phyloP scores from a whole-genome alignment of 2,888 invertebrate genomes.

The Herminia tarsipennalis region DNA sequence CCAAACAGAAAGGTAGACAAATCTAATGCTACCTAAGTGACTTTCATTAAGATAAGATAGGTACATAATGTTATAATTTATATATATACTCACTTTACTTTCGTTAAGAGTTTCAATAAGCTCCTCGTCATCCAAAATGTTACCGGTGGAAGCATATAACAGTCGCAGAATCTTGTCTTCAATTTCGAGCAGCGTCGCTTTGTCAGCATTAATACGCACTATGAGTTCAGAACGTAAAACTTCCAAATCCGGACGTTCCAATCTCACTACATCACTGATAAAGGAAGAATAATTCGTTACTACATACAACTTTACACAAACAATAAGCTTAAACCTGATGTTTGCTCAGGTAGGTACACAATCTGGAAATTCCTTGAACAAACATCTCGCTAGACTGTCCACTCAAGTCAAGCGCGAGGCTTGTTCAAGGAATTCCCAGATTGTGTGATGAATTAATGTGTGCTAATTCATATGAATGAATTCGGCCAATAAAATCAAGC shows the following conservation, averaged over 20 bases:
- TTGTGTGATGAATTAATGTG: too few species aligned
- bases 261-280: conserved; percentile 91
- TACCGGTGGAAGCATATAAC: conserved; percentile 93
- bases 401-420: too few species aligned
- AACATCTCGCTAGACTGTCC: too few species aligned
- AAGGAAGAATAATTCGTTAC: too few species aligned
- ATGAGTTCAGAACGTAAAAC: conserved; percentile 92
- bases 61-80: not conserved
- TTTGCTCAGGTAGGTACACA: too few species aligned
- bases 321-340: not conserved
- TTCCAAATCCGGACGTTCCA: conserved; percentile 96
- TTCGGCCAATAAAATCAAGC: too few species aligned
- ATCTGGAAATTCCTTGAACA: too few species aligned
- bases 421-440: too few species aligned
- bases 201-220: conserved; percentile 93
- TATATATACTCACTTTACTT: conserved; percentile 87
- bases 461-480: too few species aligned
- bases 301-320: not conserved
- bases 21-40: too few species aligned
- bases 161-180: conserved; percentile 96
- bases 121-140: conserved; percentile 97
- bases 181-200: conserved; percentile 92
- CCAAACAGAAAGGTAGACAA: too few species aligned
- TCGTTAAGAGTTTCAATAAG: conserved; percentile 96
- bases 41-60: not conserved